These are phyloP conservation scores for Zaprionus ornatus DNA, from an alignment of 1,140 invertebrate genomes.

Conservation along the genomic window DNA sequence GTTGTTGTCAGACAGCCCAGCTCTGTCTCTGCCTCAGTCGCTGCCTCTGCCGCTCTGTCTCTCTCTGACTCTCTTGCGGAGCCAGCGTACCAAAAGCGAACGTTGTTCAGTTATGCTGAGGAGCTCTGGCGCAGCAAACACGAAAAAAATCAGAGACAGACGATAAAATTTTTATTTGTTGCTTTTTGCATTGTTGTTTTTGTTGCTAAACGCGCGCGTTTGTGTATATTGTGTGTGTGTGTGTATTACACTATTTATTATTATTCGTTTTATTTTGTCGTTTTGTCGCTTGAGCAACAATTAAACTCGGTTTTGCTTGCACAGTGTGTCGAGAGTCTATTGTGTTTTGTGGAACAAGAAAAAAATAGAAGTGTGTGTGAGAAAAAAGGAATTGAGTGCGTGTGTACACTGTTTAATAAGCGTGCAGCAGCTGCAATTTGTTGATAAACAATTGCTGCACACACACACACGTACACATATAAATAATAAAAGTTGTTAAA, in stretches of 20 bases:
- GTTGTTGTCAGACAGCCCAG: conserved; percentile 22
- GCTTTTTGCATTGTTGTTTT: conserved; percentile 58
- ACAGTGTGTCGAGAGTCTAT: background rate
- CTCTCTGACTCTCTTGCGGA: conserved; percentile 19
- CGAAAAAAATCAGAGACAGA: conserved; percentile 59
- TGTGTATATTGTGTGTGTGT: background rate
- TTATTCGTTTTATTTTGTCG: conserved; percentile 42
- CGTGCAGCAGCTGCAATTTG: conserved; percentile 15
- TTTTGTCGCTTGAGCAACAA: conserved; percentile 27
- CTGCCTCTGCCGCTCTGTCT: background rate
- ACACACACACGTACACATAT: conserved; percentile 11
- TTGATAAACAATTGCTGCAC: conserved; percentile 32
- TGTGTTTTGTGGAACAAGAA: conserved; percentile 6
- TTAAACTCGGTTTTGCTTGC: conserved; percentile 6
- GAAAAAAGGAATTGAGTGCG: background rate
- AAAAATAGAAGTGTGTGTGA: conserved; percentile 1
- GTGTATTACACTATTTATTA: conserved; percentile 21
- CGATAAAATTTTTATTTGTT: conserved; percentile 51
- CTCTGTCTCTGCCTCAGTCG: background rate
- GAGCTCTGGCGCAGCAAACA: conserved; percentile 80
- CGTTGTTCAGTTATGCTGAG: conserved; percentile 79
- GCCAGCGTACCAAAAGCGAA: conserved; percentile 51
- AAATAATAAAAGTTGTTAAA: conserved; percentile 29
- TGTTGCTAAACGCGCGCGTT: conserved; percentile 26
- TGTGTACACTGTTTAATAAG: background rate